phyloP scores from a whole-genome alignment of 2,888 invertebrate genomes.

The Napeogenes sylphis region DNA sequence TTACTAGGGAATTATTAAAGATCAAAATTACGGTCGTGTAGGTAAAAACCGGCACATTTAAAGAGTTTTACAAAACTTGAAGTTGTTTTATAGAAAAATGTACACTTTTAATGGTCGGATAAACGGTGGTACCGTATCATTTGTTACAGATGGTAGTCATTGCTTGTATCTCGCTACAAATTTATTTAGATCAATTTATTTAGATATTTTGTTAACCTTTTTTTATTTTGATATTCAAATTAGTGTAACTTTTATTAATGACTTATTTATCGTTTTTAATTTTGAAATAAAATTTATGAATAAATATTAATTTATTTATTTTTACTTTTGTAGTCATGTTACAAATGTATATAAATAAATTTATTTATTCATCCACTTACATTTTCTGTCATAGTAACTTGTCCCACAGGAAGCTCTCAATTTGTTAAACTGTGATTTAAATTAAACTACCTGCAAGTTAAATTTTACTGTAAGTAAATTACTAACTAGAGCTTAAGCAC shows the following conservation, averaged over 20 bases:
- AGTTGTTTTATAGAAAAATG: constrained; percentile 32
- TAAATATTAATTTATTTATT: no score
- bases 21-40: constrained; percentile 61
- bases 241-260: no score
- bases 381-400: constrained; percentile 12
- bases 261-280: no score
- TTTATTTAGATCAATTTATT: constrained; percentile 6
- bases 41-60: constrained; percentile 51
- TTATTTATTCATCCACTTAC: no score
- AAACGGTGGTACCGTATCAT: constrained; percentile 48
- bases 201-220: background rate
- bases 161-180: constrained; percentile 45
- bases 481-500: no score
- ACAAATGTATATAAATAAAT: no score
- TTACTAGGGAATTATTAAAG: constrained; percentile 64
- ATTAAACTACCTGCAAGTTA: constrained; percentile 45
- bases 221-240: background rate
- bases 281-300: no score
- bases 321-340: no score
- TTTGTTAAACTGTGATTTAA: constrained; percentile 52
- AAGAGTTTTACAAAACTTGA: constrained; percentile 37
- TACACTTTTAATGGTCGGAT: constrained; percentile 40
- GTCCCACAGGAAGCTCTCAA: constrained; percentile 45
- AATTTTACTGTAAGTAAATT: no score
- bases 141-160: constrained; percentile 51